These are phyloP conservation scores for Leucoraja ocellata DNA, from an alignment of 2,797 vertebrate genomes.

Conservation along the genomic window DNA sequence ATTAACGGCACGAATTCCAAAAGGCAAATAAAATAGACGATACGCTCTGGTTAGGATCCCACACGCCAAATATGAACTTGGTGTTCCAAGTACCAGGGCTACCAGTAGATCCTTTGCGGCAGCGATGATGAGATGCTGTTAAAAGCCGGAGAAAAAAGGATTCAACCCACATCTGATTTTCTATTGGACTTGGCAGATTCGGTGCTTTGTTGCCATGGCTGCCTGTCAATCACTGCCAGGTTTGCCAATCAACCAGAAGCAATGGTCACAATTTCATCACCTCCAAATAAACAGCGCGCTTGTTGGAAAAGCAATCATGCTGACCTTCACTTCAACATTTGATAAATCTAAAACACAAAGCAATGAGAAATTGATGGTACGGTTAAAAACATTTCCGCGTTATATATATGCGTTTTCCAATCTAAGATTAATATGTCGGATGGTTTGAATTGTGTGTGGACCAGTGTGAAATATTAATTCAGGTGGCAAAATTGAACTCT, in stretches of 20 bases:
- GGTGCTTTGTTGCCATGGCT: constrained; percentile 78
- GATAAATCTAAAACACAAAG: not conserved
- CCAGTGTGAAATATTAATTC: not conserved
- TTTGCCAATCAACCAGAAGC: constrained; percentile 78
- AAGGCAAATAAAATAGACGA: not conserved
- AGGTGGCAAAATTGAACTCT: not conserved
- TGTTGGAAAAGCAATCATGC: constrained; percentile 56
- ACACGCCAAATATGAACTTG: constrained; percentile 20
- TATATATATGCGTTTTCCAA: not conserved
- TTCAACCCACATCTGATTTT: constrained; percentile 55
- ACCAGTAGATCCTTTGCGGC: constrained; percentile 42
- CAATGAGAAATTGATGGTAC: not conserved
- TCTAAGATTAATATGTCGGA: not conserved
- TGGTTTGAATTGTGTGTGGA: not conserved
- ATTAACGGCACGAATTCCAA: constrained; percentile 2
- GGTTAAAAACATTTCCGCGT: not conserved
- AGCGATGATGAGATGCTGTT: constrained; percentile 40
- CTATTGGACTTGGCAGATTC: constrained; percentile 87
- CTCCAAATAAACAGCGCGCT: constrained; percentile 65
- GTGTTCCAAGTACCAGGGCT: constrained; percentile 40
- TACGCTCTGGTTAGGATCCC: constrained; percentile 2
- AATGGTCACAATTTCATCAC: constrained; percentile 59
- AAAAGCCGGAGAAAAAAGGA: not conserved
- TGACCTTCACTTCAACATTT: constrained; percentile 54
- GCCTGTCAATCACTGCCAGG: constrained; percentile 84